These are phyloP conservation scores for Apotomis betuletana DNA, from an alignment of 2,888 invertebrate species.

Conservation along the genomic window DNA sequence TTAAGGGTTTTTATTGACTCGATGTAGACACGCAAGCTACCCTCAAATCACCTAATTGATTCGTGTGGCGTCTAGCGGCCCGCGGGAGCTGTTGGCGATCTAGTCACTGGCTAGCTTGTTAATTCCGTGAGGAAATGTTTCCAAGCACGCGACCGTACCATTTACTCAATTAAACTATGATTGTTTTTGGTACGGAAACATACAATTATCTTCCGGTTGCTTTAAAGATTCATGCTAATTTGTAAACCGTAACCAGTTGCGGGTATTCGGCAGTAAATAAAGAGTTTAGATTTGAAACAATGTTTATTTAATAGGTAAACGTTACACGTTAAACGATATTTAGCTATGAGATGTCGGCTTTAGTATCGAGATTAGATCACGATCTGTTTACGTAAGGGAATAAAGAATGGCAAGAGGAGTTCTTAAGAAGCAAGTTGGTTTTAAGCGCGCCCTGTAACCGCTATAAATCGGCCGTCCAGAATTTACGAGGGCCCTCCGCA, in stretches of 20 bases:
- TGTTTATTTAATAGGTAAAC: too few species aligned
- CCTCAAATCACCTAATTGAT: constrained; percentile 72
- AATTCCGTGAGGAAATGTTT: constrained; percentile 56
- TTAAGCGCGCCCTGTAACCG: constrained; percentile 78
- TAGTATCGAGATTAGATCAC: constrained; percentile 38
- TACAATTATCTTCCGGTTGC: constrained; percentile 7
- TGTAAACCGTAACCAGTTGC: not conserved
- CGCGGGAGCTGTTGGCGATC: constrained; percentile 57
- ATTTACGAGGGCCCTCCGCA: constrained; percentile 81
- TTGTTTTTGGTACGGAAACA: constrained; percentile 16
- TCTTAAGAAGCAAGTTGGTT: constrained; percentile 77
- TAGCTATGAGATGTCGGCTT: not conserved
- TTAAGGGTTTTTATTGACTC: constrained; percentile 42
- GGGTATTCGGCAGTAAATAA: too few species aligned
- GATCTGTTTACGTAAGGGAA: constrained; percentile 51
- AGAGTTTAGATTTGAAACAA: too few species aligned
- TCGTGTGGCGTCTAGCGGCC: constrained; percentile 53
- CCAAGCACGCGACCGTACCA: constrained; percentile 53
- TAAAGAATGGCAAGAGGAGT: constrained; percentile 60
- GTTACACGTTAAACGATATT: not conserved
- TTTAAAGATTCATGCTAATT: not conserved
- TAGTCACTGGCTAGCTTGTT: constrained; percentile 57
- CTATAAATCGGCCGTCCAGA: constrained; percentile 80
- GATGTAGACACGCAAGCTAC: constrained; percentile 58
- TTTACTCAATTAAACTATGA: constrained; percentile 35